Percentiles rank a stretch among this genome's conserved stretches.
Conservation (phyloP, 2,797 vertebrate genomes). For the Protonibea diacanthus region DNA sequence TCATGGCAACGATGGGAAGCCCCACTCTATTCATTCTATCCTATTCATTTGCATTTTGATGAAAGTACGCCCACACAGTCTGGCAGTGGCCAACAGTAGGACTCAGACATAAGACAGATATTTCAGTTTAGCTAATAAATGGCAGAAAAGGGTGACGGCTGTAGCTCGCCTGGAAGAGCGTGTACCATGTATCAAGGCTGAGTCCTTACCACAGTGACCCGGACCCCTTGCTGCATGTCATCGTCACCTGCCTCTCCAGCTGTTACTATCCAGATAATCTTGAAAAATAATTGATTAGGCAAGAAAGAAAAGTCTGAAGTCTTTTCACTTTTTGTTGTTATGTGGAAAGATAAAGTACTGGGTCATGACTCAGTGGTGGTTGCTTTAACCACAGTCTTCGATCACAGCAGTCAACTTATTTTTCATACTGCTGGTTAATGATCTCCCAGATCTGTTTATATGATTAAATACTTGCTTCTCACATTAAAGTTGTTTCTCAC, state of each 20-base stretch:
- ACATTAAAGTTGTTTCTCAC: neutral
- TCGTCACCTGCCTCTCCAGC: too few relatives aligned
- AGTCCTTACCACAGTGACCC: too few relatives aligned
- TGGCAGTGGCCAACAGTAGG: slow-evolving; percentile 19
- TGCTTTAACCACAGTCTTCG: slow-evolving; percentile 10
- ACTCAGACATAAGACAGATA: slow-evolving; percentile 27
- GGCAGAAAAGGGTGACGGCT: neutral
- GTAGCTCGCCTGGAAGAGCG: too few relatives aligned
- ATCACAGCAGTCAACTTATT: neutral
- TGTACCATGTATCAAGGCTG: too few relatives aligned
- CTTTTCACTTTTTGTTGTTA: neutral
- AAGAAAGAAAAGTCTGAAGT: neutral
- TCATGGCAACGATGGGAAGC: slow-evolving; percentile 10
- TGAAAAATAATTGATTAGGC: too few relatives aligned
- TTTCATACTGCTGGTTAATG: neutral
- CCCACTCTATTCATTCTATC: neutral
- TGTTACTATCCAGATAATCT: too few relatives aligned
- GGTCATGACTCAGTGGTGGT: neutral
- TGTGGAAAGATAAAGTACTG: neutral
- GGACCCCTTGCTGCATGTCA: too few relatives aligned
- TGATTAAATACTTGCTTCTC: slow-evolving; percentile 5
- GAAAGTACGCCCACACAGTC: slow-evolving; percentile 57
- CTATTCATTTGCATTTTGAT: slow-evolving; percentile 65
- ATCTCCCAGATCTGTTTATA: neutral
- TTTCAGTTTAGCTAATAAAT: slow-evolving; percentile 30